These are phyloP conservation scores for Trichomalopsis sarcophagae DNA, from an alignment of 1,140 invertebrate genomes.

Conservation along the genomic window DNA sequence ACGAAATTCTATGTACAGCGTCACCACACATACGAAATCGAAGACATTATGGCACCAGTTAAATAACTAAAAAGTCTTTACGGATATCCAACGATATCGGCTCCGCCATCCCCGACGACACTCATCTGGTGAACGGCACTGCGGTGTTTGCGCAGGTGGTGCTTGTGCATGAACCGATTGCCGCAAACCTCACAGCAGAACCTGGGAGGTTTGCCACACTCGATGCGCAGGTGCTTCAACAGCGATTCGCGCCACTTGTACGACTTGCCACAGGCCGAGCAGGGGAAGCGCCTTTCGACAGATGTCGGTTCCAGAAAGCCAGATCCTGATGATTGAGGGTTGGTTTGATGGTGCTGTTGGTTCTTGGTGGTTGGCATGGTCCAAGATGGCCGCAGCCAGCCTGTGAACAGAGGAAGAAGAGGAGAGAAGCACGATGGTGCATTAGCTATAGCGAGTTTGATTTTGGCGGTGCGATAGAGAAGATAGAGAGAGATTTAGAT, in stretches of 20 bases:
- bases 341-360: neutral
- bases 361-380: neutral
- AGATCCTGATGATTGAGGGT: neutral
- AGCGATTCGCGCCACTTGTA: constrained; percentile 78
- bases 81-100: neutral
- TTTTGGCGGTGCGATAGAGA: neutral
- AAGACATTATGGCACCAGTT: too few species aligned
- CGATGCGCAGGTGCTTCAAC: constrained; percentile 70
- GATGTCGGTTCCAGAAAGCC: neutral
- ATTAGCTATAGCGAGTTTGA: neutral
- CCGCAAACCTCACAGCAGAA: constrained; percentile 72
- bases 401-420: constrained; percentile 32
- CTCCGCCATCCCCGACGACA: neutral
- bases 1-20: too few species aligned
- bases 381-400: constrained; percentile 7
- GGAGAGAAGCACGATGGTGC: constrained; percentile 12
- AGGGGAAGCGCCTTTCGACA: constrained; percentile 34
- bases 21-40: too few species aligned
- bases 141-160: constrained; percentile 67
- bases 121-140: constrained; percentile 60
- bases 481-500: neutral
- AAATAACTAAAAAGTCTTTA: neutral
- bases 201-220: constrained; percentile 69
- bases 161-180: constrained; percentile 70
- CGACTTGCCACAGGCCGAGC: constrained; percentile 75